Evolutionary conservation across 2,888 invertebrate species (phyloP), one percentile per base, ranked within the genome.

Genomic region (Philopedon plagiatum): DNA sequence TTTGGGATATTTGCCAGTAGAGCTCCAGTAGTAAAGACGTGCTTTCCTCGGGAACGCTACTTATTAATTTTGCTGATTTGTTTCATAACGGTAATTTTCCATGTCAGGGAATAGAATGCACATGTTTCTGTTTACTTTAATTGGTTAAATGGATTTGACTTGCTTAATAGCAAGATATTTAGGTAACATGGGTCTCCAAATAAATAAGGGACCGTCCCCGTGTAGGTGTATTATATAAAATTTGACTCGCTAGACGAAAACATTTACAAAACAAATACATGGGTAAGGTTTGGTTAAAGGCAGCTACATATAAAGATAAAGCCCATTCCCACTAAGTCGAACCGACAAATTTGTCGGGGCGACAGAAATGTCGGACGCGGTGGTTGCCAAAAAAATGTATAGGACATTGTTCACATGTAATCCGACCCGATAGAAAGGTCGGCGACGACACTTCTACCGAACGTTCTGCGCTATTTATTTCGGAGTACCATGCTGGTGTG

Each of bases 1-100:
- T 73, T 68, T 37, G 58, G 73, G 68, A 73, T 65, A 68, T 73
- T 68, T 68, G 68, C 73, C 73, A 73, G 58, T 60, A 1, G 41
- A 44, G 65, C 56, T 44, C 32, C 41, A 34, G 13, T 41, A 51
- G 21, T 51, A 60, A 54, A 65, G 65, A 65, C 65, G 71, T 58
- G 63, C 63, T 71, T 63, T 49, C 41, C 64, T 57, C 51, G 18
- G 11, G 26, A 34, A 60, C 46, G 71, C 61, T 34, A 56, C 62
- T 71, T 66, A 71, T 57, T 70, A 70, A 70, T 70, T 64, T 64
- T 44, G 39, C 70, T 49, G 63, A 70, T 70, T 70, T 70, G 70
- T 64, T 64, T 64, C 63, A 44, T 69, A 56, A 32, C 44, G 39
- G 44, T 26, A 62, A 56, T 62, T 69, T 63, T 37, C 63, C 21